Evolutionary conservation across 2,888 invertebrate species (phyloP).

Genomic region (Azorinus chamasolen): DNA sequence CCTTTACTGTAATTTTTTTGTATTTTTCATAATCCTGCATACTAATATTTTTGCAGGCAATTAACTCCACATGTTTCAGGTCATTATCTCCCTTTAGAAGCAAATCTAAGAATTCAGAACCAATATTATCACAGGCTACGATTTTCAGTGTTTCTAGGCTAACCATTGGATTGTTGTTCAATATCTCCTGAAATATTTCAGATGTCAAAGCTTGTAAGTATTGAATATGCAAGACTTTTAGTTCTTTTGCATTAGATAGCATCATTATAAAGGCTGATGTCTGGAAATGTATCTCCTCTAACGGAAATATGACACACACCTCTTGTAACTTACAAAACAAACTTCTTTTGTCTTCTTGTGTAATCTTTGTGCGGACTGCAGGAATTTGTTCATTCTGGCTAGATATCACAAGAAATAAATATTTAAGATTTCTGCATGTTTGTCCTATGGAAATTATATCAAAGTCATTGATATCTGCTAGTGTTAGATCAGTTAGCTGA

Average conservation of each 20-base stretch:
- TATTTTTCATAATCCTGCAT: constrained; percentile 30
- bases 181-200: constrained; percentile 39
- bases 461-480: constrained; percentile 46
- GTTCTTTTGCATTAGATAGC: constrained; percentile 36
- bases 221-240: constrained; percentile 23
- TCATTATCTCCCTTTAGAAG: constrained; percentile 33
- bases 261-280: constrained; percentile 29
- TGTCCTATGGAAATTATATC: constrained; percentile 48
- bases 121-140: constrained; percentile 33
- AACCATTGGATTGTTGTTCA: constrained; percentile 25
- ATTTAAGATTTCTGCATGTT: constrained; percentile 36
- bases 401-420: constrained; percentile 30
- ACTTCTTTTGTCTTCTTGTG: background rate
- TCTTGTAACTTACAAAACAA: constrained; percentile 34
- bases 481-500: constrained; percentile 36
- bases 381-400: constrained; percentile 17
- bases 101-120: constrained; percentile 17
- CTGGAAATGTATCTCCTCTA: constrained; percentile 20
- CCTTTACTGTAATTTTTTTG: constrained; percentile 8
- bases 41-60: constrained; percentile 29
- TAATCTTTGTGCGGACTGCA: background rate
- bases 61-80: constrained; percentile 18
- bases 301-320: constrained; percentile 18
- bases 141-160: constrained; percentile 27
- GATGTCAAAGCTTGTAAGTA: constrained; percentile 38